Evolutionary conservation across 1,140 invertebrate species (phyloP), one percentile per base, ranked within the genome.

Genomic region (Drosophila serrata): DNA sequence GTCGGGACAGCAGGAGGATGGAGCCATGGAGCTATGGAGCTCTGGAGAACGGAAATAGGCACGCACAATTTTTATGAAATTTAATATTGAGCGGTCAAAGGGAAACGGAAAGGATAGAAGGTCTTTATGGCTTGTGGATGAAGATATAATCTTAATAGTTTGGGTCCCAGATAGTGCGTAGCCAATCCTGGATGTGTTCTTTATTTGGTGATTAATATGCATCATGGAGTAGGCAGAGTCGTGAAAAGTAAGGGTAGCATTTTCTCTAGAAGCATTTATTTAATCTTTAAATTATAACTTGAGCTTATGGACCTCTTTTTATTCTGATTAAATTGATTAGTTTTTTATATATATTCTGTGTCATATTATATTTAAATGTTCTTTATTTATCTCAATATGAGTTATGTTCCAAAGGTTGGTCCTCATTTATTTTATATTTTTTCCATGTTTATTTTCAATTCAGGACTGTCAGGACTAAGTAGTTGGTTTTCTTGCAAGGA

Each of bases 31-130:
- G 48, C 11, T 17, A 1, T 4, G 45, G 22, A 24, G 45, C 45
- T 46, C 13, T 22, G 17, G 29, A 56, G 35, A 56, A 37, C 67
- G 39, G 46, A 55, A 43, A 45, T 35, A 72, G 65, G 55, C 69
- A 73, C 68, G 56, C 69, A 73, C 70, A 31, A 51, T 82, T 75
- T 43, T 67, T 61, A 75, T 84, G 68, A 79, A 79, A 79, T 84
- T 84, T 79, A 62, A 67, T 79, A 80, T 81, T 75, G 43, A 49
- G 69, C 29, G 65, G 63, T 53, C 48, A 37, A 58, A 57, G 40
- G 42, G 24, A 70, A 68, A 67, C 42, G 46, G 46, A 65, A 69
- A 29, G 35, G 65, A 43, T 55, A 19, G 39, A 55, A 67, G 61
- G 46, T 55, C 62, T 67, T 69, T 53, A 67, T 43, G 46, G 37